Percentiles rank a stretch among this genome's conserved stretches.
phyloP scores from a whole-genome alignment of 2,113 vertebrate genomes.

The Bos taurus region DNA sequence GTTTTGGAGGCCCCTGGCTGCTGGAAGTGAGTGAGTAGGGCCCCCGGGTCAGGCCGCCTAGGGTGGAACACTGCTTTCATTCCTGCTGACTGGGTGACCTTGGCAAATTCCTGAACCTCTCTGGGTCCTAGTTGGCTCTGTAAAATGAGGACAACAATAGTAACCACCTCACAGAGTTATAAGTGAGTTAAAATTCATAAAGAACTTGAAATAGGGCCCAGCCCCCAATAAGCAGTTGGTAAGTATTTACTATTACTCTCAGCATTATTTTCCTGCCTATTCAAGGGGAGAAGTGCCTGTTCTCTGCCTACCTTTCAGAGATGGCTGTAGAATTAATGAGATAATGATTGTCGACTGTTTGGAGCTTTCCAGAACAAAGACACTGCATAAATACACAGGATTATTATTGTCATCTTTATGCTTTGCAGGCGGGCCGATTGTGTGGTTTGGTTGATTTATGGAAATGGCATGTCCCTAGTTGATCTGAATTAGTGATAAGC shows the following conservation, averaged over 20 bases:
- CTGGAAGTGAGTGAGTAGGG: neutral
- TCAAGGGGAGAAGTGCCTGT: neutral
- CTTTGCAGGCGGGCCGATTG: neutral
- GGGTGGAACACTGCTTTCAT: neutral
- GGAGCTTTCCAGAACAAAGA: conserved; percentile 39
- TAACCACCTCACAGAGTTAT: neutral
- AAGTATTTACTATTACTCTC: neutral
- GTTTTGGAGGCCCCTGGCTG: neutral
- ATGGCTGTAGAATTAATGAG: conserved; percentile 6
- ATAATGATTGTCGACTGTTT: conserved; percentile 25
- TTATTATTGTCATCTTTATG: conserved; percentile 24
- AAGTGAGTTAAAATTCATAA: neutral
- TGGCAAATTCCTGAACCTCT: neutral
- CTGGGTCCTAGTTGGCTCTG: neutral
- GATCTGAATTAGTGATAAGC: conserved; percentile 59
- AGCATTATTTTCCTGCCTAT: neutral
- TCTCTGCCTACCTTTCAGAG: conserved; percentile 12
- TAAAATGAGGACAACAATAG: neutral
- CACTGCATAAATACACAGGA: conserved; percentile 37
- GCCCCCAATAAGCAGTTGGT: neutral
- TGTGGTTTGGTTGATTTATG: conserved; percentile 52
- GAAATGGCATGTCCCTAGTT: conserved; percentile 29
- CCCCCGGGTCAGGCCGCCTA: neutral
- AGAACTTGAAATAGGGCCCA: neutral
- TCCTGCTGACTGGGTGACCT: neutral